Percentiles rank a stretch among this genome's conserved stretches.
Conservation (phyloP, 2,113 vertebrate species). For the Zingel zingel region DNA sequence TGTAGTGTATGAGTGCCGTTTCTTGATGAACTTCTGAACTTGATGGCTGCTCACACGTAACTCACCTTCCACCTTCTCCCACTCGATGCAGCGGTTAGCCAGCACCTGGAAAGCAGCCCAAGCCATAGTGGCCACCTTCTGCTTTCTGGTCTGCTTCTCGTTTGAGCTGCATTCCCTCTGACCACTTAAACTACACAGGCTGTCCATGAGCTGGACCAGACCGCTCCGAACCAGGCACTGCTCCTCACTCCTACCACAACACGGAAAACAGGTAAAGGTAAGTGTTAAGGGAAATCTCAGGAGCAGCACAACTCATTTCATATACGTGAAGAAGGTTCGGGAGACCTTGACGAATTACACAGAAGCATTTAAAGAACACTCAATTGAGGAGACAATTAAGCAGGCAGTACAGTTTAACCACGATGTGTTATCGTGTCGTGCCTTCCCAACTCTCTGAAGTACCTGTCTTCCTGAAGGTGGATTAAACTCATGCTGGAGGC, state of each 20-base stretch:
- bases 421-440: no score
- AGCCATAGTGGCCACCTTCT: conserved; percentile 98
- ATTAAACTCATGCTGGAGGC: no score
- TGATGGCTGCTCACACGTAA: not conserved
- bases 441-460: no score
- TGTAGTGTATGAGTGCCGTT: not conserved
- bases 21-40: no score
- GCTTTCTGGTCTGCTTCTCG: conserved; percentile 97
- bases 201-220: conserved; percentile 97
- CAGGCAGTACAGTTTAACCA: no score
- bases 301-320: no score
- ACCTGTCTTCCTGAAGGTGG: no score
- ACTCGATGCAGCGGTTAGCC: conserved; percentile 97
- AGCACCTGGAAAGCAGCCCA: conserved; percentile 99
- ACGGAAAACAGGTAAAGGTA: not conserved
- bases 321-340: no score
- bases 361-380: no score
- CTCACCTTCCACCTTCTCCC: conserved; percentile 98
- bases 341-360: no score
- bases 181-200: conserved; percentile 95
- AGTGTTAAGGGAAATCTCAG: not conserved
- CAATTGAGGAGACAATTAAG: no score
- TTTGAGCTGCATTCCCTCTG: conserved; percentile 94
- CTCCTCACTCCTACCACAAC: conserved; percentile 91
- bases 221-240: conserved; percentile 97